A percentile compares a stretch with the other conserved stretches of the same genome.
phyloP scores from a whole-genome alignment of 2,888 invertebrate species.

The Coelinius sp. region DNA sequence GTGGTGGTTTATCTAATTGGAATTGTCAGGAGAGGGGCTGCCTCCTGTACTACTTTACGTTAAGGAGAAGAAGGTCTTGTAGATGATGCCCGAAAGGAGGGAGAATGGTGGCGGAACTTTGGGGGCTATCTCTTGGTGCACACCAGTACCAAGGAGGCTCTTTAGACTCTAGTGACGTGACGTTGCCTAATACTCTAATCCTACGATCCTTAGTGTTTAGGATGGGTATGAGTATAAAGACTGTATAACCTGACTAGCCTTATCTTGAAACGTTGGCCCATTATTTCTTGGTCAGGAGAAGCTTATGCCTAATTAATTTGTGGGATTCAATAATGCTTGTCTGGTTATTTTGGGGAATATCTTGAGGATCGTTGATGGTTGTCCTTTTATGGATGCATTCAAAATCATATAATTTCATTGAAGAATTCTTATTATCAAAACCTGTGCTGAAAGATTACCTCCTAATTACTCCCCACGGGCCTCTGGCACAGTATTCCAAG shows the following conservation, averaged over 20 bases:
- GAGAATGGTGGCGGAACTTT: conserved; percentile 55
- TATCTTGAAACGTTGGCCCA: conserved; percentile 23
- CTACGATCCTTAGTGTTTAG: conserved; percentile 43
- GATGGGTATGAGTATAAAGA: conserved; percentile 23
- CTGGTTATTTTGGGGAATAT: not conserved
- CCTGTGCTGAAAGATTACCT: conserved; percentile 56
- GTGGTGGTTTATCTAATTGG: conserved; percentile 69
- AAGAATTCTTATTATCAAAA: too few relatives aligned
- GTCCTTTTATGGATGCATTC: too few relatives aligned
- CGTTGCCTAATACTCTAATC: conserved; percentile 70
- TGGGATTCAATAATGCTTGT: conserved; percentile 44
- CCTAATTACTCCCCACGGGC: conserved; percentile 67
- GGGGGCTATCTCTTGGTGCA: conserved; percentile 66
- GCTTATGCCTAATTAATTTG: conserved; percentile 66
- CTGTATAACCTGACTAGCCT: conserved; percentile 26
- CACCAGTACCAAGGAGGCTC: conserved; percentile 65
- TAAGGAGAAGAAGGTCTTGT: conserved; percentile 39
- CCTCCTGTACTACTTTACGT: conserved; percentile 37
- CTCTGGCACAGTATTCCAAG: conserved; percentile 35
- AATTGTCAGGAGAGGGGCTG: conserved; percentile 60
- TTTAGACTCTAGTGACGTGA: conserved; percentile 68
- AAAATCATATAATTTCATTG: too few relatives aligned
- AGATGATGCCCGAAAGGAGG: conserved; percentile 38
- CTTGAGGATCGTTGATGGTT: not conserved
- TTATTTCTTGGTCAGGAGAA: conserved; percentile 45